phyloP scores from a whole-genome alignment of 2,888 invertebrate genomes.

The Quadroppia sp. region DNA sequence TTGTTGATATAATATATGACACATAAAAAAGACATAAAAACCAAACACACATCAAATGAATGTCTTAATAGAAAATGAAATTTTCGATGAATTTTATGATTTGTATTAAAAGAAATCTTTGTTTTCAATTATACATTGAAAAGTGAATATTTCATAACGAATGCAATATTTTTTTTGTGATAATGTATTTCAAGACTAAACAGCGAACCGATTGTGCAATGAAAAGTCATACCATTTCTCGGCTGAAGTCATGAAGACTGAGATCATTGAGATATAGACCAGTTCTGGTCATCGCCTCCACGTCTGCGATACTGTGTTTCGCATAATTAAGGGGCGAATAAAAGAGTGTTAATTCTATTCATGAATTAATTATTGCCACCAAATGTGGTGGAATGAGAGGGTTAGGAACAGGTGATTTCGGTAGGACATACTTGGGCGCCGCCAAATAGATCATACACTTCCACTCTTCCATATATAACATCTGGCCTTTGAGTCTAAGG shows the following conservation, averaged over 20 bases:
- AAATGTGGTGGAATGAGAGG: not conserved
- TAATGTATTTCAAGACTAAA: too few species aligned
- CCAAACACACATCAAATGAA: too few species aligned
- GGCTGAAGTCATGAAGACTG: constrained; percentile 98
- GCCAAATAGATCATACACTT: constrained; percentile 94
- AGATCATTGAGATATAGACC: constrained; percentile 96
- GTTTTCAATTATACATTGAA: too few species aligned
- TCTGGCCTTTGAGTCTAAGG: constrained; percentile 83
- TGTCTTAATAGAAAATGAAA: too few species aligned
- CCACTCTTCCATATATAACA: constrained; percentile 99
- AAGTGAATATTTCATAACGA: too few species aligned
- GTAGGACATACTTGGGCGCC: constrained; percentile 70
- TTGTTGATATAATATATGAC: too few species aligned
- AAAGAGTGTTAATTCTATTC: not conserved
- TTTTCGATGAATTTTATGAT: too few species aligned
- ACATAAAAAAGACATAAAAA: too few species aligned
- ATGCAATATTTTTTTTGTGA: too few species aligned
- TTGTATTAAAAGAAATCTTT: too few species aligned
- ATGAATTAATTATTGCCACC: not conserved
- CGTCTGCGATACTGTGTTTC: constrained; percentile 76
- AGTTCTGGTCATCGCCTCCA: constrained; percentile 84
- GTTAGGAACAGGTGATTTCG: not conserved
- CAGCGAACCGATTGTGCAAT: too few species aligned
- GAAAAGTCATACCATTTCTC: constrained; percentile 58
- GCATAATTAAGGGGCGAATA: not conserved